Evolutionary conservation across 1,140 invertebrate species (phyloP), one percentile per base, ranked within the genome.

Genomic region (Sminthurinus signatus): DNA sequence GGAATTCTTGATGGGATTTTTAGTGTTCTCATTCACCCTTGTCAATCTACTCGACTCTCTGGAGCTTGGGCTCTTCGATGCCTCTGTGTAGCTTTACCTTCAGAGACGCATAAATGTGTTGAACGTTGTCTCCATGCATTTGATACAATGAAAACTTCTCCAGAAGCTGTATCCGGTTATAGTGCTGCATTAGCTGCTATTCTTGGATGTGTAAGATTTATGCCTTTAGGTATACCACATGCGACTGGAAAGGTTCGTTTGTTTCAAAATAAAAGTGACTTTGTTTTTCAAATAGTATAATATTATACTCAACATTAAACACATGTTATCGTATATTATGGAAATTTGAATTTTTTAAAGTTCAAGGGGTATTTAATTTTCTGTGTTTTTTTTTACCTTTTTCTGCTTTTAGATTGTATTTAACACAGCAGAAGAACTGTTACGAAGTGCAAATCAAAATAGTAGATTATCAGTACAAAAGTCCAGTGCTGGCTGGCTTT

Each of bases 361-460:
- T n/a, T n/a, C n/a, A n/a, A n/a, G n/a, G n/a, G n/a, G n/a, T n/a
- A n/a, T n/a, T n/a, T n/a, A n/a, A n/a, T n/a, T n/a, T n/a, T n/a
- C n/a, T n/a, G n/a, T n/a, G n/a, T n/a, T n/a, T n/a, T n/a, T n/a
- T n/a, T n/a, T n/a, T n/a, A n/a, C n/a, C 31, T 56, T 69, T 68
- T 62, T 14, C 55, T 69, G 60, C 70, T 73, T 75, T n/a, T 72
- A 86, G 84, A 82, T 88, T 71, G 92, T 98, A 48, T 98, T 99
- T 76, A 94, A 93, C 75, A 90, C 94, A 39, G 96, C 94, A 25
- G 96, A 99, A 81, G 96, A 99, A 75, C 77, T 99, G 55, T 79
- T 99, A 23, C 82, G 95, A 73, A 96, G 93, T 70, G 96, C 96
- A n/a, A 93, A 88, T 74, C 95, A 98, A 79, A 98, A 95, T 77